These are phyloP conservation scores for Ceyx cyanopectus DNA, from an alignment of 2,113 vertebrate genomes.

Conservation along the genomic window DNA sequence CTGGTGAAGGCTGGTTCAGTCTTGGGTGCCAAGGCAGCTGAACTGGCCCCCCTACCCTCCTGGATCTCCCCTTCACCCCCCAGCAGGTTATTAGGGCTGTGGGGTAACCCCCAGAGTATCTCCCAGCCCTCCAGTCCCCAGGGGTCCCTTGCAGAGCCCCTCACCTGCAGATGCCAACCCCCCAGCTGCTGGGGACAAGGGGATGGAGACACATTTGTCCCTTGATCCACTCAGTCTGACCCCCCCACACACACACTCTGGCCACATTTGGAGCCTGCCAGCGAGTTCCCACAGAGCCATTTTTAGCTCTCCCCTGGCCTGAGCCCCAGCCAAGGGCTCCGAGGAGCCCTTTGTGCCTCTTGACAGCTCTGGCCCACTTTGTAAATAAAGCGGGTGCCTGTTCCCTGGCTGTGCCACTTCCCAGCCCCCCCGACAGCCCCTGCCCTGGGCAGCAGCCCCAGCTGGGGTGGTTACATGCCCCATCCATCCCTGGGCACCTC, in stretches of 20 bases:
- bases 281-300: conserved; percentile 64
- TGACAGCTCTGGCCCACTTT: conserved; percentile 20
- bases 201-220: background rate
- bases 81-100: rapidly evolving
- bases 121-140: background rate
- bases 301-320: conserved; percentile 65
- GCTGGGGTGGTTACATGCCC: rapidly evolving
- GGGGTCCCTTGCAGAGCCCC: background rate
- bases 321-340: conserved; percentile 11
- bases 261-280: background rate
- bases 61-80: background rate
- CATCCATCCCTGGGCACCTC: background rate
- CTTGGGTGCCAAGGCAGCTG: background rate
- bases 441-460: background rate
- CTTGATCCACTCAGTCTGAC: background rate
- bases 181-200: rapidly evolving
- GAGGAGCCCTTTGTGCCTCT: conserved; percentile 23
- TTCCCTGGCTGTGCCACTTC: background rate
- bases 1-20: rapidly evolving
- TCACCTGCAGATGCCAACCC: background rate
- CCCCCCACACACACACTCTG: background rate
- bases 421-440: rapidly evolving
- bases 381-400: conserved; percentile 17
- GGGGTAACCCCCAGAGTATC: background rate
- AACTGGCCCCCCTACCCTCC: background rate